Conservation (phyloP, 2,797 vertebrate genomes). For the Hozukius guyotensis region DNA sequence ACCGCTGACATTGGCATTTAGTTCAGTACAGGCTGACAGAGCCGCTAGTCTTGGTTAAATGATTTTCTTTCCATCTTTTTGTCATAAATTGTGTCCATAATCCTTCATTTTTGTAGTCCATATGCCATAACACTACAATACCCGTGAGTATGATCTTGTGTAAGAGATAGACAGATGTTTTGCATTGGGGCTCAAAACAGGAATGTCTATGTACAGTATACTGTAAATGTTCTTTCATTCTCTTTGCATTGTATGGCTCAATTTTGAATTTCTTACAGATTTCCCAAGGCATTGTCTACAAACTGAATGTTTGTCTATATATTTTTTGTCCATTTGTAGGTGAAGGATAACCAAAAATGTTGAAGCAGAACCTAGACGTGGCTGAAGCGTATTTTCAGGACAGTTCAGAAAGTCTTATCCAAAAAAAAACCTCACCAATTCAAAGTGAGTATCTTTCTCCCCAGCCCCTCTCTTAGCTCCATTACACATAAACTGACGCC, state of each 20-base stretch:
- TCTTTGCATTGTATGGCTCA: too few species aligned
- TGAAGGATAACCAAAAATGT: too few species aligned
- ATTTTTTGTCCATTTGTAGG: too few species aligned
- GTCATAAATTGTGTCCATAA: neutral
- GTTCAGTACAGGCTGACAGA: neutral
- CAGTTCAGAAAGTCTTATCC: neutral
- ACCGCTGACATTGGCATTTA: neutral
- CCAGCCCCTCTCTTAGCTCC: neutral
- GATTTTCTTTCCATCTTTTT: neutral
- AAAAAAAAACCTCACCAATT: slow-evolving; percentile 7
- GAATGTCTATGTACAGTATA: too few species aligned
- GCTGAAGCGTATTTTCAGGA: neutral
- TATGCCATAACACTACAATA: neutral
- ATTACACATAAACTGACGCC: neutral
- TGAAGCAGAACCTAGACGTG: neutral
- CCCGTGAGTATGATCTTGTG: too few species aligned
- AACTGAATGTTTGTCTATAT: too few species aligned
- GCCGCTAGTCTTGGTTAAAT: too few species aligned
- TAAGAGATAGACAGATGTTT: too few species aligned
- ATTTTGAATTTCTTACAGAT: too few species aligned
- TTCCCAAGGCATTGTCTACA: too few species aligned
- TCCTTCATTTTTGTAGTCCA: neutral
- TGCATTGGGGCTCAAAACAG: too few species aligned
- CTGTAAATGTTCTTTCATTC: too few species aligned
- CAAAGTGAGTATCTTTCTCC: neutral